A percentile compares a stretch with the other conserved stretches of the same genome.
Evolutionary conservation across 1,140 invertebrate species (phyloP).

Genomic region (Panagrolaimus sp.): DNA sequence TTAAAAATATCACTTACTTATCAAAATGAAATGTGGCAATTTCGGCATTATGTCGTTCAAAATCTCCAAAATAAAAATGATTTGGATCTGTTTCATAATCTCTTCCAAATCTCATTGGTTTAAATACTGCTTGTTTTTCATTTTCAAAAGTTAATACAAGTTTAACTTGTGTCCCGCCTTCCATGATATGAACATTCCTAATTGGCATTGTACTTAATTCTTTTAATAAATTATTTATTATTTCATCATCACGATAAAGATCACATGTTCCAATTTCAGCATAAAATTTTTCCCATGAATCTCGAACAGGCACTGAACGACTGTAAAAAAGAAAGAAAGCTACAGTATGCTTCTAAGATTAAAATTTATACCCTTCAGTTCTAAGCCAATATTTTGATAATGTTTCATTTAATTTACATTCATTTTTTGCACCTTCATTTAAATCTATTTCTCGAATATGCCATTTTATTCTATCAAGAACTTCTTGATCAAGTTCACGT

Average conservation of each 20-base stretch:
- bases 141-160: constrained; percentile 85
- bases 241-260: constrained; percentile 71
- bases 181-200: constrained; percentile 70
- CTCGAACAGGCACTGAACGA: constrained; percentile 63
- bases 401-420: constrained; percentile 43
- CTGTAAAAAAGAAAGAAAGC: constrained; percentile 65
- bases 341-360: neutral
- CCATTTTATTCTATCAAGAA: constrained; percentile 33
- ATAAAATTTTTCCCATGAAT: constrained; percentile 72
- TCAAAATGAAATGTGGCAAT: constrained; percentile 97
- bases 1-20: constrained; percentile 66
- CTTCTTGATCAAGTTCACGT: constrained; percentile 35
- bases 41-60: constrained; percentile 92
- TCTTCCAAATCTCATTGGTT: constrained; percentile 95
- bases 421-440: constrained; percentile 18
- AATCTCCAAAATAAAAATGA: constrained; percentile 99
- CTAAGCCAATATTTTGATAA: constrained; percentile 49
- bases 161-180: constrained; percentile 92
- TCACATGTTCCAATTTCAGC: constrained; percentile 76
- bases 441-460: constrained; percentile 40
- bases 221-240: constrained; percentile 70
- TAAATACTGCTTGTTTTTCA: constrained; percentile 85
- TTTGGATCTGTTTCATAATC: constrained; percentile 93
- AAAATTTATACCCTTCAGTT: constrained; percentile 37
- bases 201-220: constrained; percentile 50